Evolutionary conservation across 2,888 invertebrate species (phyloP).

Genomic region (Eristalis pertinax): DNA sequence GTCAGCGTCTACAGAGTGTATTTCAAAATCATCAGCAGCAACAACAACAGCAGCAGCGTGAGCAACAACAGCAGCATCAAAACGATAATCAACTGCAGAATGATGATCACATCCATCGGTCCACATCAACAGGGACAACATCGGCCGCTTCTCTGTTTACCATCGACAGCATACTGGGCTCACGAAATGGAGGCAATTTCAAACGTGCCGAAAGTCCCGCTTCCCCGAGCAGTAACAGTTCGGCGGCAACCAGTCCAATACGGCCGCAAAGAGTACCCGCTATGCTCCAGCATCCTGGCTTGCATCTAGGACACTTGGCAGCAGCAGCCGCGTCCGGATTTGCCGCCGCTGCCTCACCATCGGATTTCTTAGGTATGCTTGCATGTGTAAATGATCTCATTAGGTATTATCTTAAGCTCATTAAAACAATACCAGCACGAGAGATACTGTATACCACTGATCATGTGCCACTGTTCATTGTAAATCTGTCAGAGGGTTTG

Average conservation of each 20-base stretch:
- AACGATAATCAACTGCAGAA: slow-evolving; percentile 74
- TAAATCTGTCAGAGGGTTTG: slow-evolving; percentile 2
- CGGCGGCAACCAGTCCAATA: slow-evolving; percentile 83
- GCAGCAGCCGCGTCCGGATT: slow-evolving; percentile 85
- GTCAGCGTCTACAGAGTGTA: slow-evolving; percentile 80
- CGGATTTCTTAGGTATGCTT: slow-evolving; percentile 90
- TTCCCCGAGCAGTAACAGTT: slow-evolving; percentile 82
- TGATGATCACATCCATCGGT: slow-evolving; percentile 59
- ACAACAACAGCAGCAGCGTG: slow-evolving; percentile 75
- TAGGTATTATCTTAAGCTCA: slow-evolving; percentile 69
- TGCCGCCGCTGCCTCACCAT: slow-evolving; percentile 85
- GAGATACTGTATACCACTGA: background rate
- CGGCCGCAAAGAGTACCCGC: slow-evolving; percentile 81
- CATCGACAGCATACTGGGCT: slow-evolving; percentile 92
- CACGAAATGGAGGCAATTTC: slow-evolving; percentile 78
- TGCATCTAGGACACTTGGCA: slow-evolving; percentile 85
- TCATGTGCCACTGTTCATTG: background rate
- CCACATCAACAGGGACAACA: slow-evolving; percentile 79
- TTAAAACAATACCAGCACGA: slow-evolving; percentile 55
- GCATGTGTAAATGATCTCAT: slow-evolving; percentile 62
- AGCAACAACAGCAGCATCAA: slow-evolving; percentile 76
- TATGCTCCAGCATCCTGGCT: slow-evolving; percentile 83
- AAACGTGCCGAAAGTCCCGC: slow-evolving; percentile 80
- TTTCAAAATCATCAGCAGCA: slow-evolving; percentile 77
- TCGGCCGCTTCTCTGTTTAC: slow-evolving; percentile 88